Base-by-base conservation (phyloP, 2,888 invertebrate species). In the Helleia helle region DNA sequence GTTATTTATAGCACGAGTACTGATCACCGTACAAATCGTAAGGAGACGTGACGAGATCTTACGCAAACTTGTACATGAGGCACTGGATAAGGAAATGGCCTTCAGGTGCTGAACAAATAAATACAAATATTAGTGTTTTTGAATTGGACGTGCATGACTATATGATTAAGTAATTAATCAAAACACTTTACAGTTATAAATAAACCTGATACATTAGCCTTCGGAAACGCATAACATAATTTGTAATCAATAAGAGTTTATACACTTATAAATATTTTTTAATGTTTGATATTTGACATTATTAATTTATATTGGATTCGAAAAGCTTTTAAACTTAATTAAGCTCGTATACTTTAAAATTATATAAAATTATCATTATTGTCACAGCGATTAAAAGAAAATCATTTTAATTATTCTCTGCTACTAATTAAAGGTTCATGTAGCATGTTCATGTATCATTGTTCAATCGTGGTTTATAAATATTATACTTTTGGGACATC, bases 1-100 rank as follows among this genome's bases (percentile, higher is more conserved):
- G 63, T 62, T 54, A 59, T 56, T 51, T 54, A 54, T 56, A 52
- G 53, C 54, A 54, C 59, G 57, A 58, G 55, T 57, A 54, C 52
- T 62, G 57, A 62, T 59, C 51, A 56, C 56, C 57, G 62, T 61
- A 58, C 58, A 62, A 60, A 63, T 63, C 50, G 54, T 51, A 50
- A 64, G 60, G 50, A 63, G 60, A 56, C 55, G 52, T 56, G 55
- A 66, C 59, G 66, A 58, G 65, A 51, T 54, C 67, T 75, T 75
- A 69, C 68, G 65, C 68, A 67, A 69, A 68, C 65, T 62, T 56
- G 51, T 62, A 56, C 55, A 67, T 61, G n/a, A n/a, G n/a, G n/a
- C 61, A 59, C 63, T 61, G 54, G 62, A 71, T 61, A 58, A 79
- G 81, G 81, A 83, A 83, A 65, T 77, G 73, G 75, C 79, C 77